A percentile compares a stretch with the other conserved stretches of the same genome.
phyloP scores from a whole-genome alignment of 37 sponge, comb jelly and placozoan genomes.

The Diacarnus erythraeanus region DNA sequence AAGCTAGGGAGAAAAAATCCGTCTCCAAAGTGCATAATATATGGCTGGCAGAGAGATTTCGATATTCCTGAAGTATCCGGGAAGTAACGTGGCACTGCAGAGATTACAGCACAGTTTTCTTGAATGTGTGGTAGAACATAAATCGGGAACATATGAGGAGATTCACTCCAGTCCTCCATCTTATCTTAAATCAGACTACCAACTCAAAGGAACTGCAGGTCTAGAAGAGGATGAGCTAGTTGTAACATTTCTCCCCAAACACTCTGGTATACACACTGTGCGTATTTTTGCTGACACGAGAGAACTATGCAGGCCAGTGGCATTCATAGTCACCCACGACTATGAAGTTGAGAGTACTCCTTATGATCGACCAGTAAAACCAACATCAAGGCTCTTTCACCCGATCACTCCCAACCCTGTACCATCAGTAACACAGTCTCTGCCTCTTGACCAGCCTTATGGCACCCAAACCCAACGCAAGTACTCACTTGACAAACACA shows the following conservation, averaged over 20 bases:
- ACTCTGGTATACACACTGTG: conserved; percentile 52
- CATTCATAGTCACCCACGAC: conserved; percentile 24
- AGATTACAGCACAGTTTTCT: conserved; percentile 43
- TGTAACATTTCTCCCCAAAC: conserved; percentile 39
- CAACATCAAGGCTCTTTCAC: not conserved
- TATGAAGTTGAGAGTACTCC: conserved; percentile 24
- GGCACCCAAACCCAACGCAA: not conserved
- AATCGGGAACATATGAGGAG: conserved; percentile 32
- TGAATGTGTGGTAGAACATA: conserved; percentile 60
- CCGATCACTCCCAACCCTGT: not conserved
- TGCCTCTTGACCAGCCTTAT: not conserved
- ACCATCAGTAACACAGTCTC: not conserved
- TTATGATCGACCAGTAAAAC: conserved; percentile 16
- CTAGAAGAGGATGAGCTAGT: conserved; percentile 50
- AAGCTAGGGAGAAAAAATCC: not conserved
- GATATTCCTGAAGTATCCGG: conserved; percentile 54
- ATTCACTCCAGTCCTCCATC: conserved; percentile 5
- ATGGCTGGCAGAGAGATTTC: conserved; percentile 46
- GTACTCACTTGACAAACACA: not conserved
- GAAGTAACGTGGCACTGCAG: conserved; percentile 15
- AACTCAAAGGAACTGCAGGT: conserved; percentile 35
- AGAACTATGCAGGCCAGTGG: conserved; percentile 50
- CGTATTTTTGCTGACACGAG: conserved; percentile 57
- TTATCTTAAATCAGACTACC: conserved; percentile 36
- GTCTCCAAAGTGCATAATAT: not conserved